Conservation (phyloP, 2,888 invertebrate species). For the Nowickia ferox region DNA sequence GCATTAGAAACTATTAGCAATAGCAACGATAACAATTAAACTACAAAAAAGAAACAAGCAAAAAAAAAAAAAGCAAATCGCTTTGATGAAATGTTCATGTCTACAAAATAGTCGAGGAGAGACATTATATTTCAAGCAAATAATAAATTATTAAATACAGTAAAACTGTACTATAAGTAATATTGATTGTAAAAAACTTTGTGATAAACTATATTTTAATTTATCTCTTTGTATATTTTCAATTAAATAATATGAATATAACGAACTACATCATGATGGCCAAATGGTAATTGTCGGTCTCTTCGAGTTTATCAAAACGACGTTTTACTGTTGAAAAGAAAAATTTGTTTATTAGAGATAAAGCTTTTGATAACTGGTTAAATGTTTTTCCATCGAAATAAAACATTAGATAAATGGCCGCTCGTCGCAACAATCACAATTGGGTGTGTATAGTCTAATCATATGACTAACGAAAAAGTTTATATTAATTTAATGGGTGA, state of each 20-base stretch:
- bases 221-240: no score
- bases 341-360: background rate
- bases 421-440: no score
- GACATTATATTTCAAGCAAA: background rate
- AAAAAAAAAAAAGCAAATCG: slow-evolving; percentile 10
- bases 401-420: no score
- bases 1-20: slow-evolving; percentile 28
- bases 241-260: no score
- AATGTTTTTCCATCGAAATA: no score
- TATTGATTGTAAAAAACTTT: no score
- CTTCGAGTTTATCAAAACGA: background rate
- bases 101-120: background rate
- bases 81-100: slow-evolving; percentile 18
- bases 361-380: background rate
- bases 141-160: background rate
- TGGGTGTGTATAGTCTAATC: no score
- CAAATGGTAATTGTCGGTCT: background rate
- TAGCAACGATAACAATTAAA: slow-evolving; percentile 23
- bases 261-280: no score
- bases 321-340: background rate
- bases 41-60: slow-evolving; percentile 7
- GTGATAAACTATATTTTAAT: no score
- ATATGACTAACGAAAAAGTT: no score
- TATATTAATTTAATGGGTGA: no score
- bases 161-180: background rate